Percentiles rank a stretch among this genome's conserved stretches.
phyloP scores from a whole-genome alignment of 2,888 invertebrate species.

The Charanyca ferruginea region DNA sequence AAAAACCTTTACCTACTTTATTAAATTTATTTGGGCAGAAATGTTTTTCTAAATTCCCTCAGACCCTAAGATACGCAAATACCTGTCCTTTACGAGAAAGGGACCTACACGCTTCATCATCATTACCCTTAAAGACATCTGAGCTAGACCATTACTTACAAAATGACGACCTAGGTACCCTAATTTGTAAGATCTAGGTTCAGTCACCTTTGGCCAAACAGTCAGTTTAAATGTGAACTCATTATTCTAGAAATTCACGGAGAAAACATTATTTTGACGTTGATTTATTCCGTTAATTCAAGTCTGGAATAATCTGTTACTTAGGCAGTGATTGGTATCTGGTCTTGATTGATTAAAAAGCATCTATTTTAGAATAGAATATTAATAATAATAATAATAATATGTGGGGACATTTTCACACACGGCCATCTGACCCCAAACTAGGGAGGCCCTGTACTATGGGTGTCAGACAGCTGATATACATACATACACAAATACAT shows the following conservation, averaged over 20 bases:
- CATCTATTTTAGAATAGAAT: not conserved
- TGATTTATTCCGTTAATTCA: slow-evolving; percentile 41
- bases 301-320: slow-evolving; percentile 4
- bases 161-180: slow-evolving; percentile 52
- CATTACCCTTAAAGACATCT: slow-evolving; percentile 47
- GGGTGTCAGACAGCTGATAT: no score
- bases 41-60: not conserved
- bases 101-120: slow-evolving; percentile 44
- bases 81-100: slow-evolving; percentile 31
- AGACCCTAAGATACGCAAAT: slow-evolving; percentile 31
- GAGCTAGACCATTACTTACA: slow-evolving; percentile 43
- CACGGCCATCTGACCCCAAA: no score
- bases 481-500: no score
- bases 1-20: not conserved
- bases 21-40: not conserved
- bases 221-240: slow-evolving; percentile 42
- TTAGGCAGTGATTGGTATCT: not conserved
- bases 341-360: not conserved
- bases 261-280: slow-evolving; percentile 16
- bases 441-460: no score
- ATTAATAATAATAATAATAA: no score
- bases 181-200: slow-evolving; percentile 52
- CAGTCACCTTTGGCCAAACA: slow-evolving; percentile 34
- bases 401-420: no score
- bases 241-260: slow-evolving; percentile 33